Conservation (phyloP, 2,888 invertebrate species). For the Drosophila austrosaltans region DNA sequence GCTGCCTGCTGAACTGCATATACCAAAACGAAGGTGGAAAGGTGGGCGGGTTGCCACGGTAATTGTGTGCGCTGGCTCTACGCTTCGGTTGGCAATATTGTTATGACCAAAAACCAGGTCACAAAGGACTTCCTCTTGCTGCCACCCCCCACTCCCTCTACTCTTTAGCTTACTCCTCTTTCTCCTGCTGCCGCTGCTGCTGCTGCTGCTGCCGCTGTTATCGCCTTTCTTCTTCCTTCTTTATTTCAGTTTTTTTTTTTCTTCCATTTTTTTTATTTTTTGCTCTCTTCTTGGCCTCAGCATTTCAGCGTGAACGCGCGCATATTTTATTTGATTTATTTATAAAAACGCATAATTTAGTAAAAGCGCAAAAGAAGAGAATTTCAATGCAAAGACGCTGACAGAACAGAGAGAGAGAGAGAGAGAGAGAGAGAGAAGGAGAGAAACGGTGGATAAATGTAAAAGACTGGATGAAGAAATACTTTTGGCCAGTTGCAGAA, state of each 20-base stretch:
- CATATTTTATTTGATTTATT: constrained; percentile 80
- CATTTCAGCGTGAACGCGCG: constrained; percentile 76
- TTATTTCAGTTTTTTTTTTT: constrained; percentile 31
- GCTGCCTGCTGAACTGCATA: constrained; percentile 1
- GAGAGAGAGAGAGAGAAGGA: background rate
- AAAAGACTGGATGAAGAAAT: constrained; percentile 18
- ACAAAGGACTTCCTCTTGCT: constrained; percentile 64
- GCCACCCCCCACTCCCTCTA: constrained; percentile 1
- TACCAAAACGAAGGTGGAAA: background rate
- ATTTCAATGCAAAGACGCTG: constrained; percentile 18
- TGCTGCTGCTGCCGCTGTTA: constrained; percentile 19
- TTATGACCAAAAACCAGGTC: constrained; percentile 80
- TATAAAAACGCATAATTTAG: constrained; percentile 72
- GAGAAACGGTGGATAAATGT: background rate
- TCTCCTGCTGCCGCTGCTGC: too few relatives aligned
- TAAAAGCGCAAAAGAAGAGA: constrained; percentile 43
- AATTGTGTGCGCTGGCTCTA: constrained; percentile 73
- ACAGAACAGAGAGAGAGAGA: background rate
- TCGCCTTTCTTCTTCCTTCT: constrained; percentile 33
- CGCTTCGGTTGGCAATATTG: constrained; percentile 74
- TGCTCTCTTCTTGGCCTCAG: constrained; percentile 58
- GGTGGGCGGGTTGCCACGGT: constrained; percentile 70
- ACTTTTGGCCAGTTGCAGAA: constrained; percentile 53
- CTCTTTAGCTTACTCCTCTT: too few relatives aligned
- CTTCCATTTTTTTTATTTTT: constrained; percentile 29